Conservation (phyloP, 2,888 invertebrate species). For the Cheiracanthium punctorium region DNA sequence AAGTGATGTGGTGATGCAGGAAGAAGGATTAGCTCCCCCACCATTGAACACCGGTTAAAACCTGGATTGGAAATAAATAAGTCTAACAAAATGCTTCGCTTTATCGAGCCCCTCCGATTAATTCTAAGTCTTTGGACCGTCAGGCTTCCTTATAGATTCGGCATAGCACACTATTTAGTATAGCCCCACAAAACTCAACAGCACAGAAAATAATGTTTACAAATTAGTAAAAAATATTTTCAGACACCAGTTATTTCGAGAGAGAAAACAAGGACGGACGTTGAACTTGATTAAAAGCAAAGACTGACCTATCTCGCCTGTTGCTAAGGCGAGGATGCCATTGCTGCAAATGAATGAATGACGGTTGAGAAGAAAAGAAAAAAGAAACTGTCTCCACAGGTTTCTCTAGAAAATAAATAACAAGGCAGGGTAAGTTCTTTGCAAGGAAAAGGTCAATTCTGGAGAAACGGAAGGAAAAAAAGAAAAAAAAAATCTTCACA, state of each 20-base stretch:
- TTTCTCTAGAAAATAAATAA: background rate
- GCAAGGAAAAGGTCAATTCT: constrained; percentile 1
- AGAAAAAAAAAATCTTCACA: background rate
- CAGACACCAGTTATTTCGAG: background rate
- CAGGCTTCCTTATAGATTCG: background rate
- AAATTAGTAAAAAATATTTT: background rate
- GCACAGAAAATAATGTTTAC: background rate
- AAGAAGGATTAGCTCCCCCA: no score
- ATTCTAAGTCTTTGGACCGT: background rate
- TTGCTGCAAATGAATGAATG: no score
- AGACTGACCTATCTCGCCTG: constrained; percentile 11
- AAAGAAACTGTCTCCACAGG: background rate
- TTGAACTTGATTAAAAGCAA: constrained; percentile 45
- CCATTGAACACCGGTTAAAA: no score
- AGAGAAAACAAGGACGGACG: constrained; percentile 36
- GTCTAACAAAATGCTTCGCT: no score
- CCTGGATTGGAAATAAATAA: no score
- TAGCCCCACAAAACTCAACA: background rate
- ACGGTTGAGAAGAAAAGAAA: background rate
- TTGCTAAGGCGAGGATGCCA: background rate
- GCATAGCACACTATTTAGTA: no score
- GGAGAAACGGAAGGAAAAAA: no score
- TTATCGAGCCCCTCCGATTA: background rate
- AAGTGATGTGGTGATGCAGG: no score
- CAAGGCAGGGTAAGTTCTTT: background rate